Evolutionary conservation across 2,797 vertebrate genomes (phyloP).

Genomic region (Eidolon dupreanum): DNA sequence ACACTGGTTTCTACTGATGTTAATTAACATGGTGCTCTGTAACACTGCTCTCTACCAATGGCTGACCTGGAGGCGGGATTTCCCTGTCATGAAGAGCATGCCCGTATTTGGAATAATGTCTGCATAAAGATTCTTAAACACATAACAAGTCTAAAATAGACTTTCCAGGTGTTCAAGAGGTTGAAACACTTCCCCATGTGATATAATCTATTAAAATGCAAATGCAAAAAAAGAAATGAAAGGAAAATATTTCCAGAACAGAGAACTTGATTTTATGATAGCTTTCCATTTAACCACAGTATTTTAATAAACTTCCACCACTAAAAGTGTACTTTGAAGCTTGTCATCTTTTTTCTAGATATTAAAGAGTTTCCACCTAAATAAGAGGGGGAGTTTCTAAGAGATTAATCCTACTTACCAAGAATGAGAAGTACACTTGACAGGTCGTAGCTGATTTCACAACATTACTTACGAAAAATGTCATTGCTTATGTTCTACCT

Average conservation of each 20-base stretch:
- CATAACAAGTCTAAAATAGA: conserved; percentile 71
- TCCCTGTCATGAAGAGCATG: neutral
- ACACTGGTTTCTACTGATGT: neutral
- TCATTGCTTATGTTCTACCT: neutral
- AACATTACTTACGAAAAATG: neutral
- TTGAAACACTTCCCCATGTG: conserved; percentile 44
- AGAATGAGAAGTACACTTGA: neutral
- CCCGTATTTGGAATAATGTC: conserved; percentile 62
- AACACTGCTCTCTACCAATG: neutral
- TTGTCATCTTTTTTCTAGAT: conserved; percentile 19
- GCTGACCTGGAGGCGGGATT: neutral
- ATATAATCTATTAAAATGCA: conserved; percentile 66
- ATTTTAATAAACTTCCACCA: conserved; percentile 51
- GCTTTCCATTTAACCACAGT: conserved; percentile 32
- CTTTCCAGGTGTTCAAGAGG: conserved; percentile 75
- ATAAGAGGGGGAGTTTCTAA: neutral
- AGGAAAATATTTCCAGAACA: conserved; percentile 56
- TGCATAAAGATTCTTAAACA: conserved; percentile 76
- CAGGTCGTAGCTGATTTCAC: neutral
- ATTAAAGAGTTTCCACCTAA: conserved; percentile 15
- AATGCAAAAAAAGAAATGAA: conserved; percentile 58
- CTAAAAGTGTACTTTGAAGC: conserved; percentile 57
- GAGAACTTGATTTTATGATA: conserved; percentile 18
- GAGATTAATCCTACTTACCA: neutral
- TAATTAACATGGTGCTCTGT: neutral